Percentiles rank a stretch among this genome's conserved stretches.
phyloP scores from a whole-genome alignment of 1,140 invertebrate species.

The Heterodera carotae region DNA sequence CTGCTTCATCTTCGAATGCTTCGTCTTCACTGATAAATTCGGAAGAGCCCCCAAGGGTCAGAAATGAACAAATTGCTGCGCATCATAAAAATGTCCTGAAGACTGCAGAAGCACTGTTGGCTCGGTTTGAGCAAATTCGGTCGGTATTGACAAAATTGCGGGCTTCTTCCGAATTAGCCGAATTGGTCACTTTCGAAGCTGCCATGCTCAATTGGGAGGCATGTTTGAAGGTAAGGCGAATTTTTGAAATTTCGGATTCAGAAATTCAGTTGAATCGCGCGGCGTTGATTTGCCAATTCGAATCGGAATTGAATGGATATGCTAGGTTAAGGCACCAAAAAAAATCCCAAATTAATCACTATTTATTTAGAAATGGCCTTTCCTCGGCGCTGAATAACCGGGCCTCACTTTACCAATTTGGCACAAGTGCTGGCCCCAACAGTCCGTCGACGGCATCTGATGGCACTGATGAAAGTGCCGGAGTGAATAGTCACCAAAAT shows the following conservation, averaged over 20 bases:
- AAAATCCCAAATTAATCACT: too few relatives aligned
- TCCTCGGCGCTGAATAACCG: neutral
- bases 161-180: slow-evolving; percentile 43
- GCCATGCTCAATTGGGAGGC: slow-evolving; percentile 60
- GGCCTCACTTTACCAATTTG: slow-evolving; percentile 13
- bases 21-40: neutral
- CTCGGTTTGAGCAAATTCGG: slow-evolving; percentile 30
- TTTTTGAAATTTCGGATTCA: neutral
- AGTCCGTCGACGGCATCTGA: slow-evolving; percentile 53
- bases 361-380: neutral
- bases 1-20: slow-evolving; percentile 7
- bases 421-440: slow-evolving; percentile 18
- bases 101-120: slow-evolving; percentile 29
- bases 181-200: slow-evolving; percentile 51
- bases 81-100: slow-evolving; percentile 3
- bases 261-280: slow-evolving; percentile 53
- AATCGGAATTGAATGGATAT: neutral
- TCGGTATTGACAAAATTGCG: slow-evolving; percentile 20
- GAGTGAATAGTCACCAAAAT: neutral
- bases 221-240: slow-evolving; percentile 41
- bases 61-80: neutral
- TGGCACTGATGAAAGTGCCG: slow-evolving; percentile 42
- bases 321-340: too few relatives aligned
- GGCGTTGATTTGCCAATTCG: slow-evolving; percentile 24
- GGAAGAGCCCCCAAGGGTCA: neutral